phyloP scores from a whole-genome alignment of 1,140 invertebrate genomes.

The Diachasma alloeum region DNA sequence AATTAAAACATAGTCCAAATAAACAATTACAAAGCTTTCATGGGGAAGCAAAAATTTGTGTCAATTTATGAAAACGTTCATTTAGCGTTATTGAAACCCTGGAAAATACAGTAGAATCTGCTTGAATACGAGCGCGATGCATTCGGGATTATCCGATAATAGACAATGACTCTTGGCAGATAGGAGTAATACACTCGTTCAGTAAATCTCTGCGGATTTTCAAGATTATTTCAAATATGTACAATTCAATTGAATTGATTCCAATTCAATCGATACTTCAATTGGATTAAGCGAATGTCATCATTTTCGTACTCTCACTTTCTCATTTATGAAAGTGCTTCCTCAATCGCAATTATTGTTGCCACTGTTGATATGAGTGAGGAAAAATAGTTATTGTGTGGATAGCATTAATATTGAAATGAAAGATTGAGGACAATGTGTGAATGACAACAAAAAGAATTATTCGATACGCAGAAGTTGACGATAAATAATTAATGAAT shows the following conservation, averaged over 20 bases:
- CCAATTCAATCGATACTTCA: background rate
- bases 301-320: background rate
- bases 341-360: background rate
- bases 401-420: background rate
- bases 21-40: too few species aligned
- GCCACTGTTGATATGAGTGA: background rate
- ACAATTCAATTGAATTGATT: background rate
- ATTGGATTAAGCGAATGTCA: background rate
- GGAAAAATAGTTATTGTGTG: background rate
- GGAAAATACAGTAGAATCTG: background rate
- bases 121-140: background rate
- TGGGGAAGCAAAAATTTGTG: too few species aligned
- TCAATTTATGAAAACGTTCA: background rate
- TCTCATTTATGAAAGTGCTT: conserved; percentile 10
- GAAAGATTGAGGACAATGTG: background rate
- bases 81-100: background rate
- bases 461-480: background rate
- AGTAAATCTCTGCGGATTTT: background rate
- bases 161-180: background rate
- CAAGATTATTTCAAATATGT: background rate
- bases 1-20: too few species aligned
- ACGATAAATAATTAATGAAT: background rate
- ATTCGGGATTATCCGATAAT: background rate
- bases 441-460: background rate
- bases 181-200: background rate